Base-by-base conservation (phyloP, 1,140 invertebrate genomes). In the Callitettix versicolor region DNA sequence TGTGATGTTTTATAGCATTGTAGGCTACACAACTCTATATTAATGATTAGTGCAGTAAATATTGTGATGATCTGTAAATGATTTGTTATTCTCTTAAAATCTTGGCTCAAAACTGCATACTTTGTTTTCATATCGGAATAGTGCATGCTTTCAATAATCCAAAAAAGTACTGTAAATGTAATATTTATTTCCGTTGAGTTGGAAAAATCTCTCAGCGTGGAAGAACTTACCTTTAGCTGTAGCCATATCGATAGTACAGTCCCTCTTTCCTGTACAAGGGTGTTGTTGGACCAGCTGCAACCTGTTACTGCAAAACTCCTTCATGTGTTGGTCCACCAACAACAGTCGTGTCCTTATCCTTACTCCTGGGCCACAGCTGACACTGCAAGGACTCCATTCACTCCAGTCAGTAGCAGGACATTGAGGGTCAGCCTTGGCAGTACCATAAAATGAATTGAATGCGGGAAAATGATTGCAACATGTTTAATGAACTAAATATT, bases 351-450 rank as follows among this genome's bases (percentile, higher is more conserved):
- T 46, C 75, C 75, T 0, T 85, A 72, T 2, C 1, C 24, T 77
- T 73, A 75, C 44, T 58, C 84, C 85, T 4, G 68, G 61, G 1
- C 85, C 86, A 64, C 90, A 92, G 21, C 76, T 77, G 0, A 75
- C 79, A 51, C 76, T 86, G 63, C 90, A 92, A 0, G 76, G 65
- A 5, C 79, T 76, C 88, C 88, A 93, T 18, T 76, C 70, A 9
- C 78, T 79, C 86, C 87, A 92, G 36, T 76, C 74, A 0, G 80
- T 78, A 14, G 88, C 73, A 58, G 79, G 69, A 60, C 89, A 92
- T 61, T 79, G 74, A 15, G 74, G 65, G n/a, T 71, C 48, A 11
- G 49, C 41, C 42, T 57, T 36, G 0, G 36, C n/a, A 20, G 58
- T 22, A 53, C 26, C 33, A 53, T 20, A 56, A 47, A n/a, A 47